Evolutionary conservation across 2,888 invertebrate genomes (phyloP), one percentile per base, ranked within the genome.

Genomic region (Mystacides longicornis): DNA sequence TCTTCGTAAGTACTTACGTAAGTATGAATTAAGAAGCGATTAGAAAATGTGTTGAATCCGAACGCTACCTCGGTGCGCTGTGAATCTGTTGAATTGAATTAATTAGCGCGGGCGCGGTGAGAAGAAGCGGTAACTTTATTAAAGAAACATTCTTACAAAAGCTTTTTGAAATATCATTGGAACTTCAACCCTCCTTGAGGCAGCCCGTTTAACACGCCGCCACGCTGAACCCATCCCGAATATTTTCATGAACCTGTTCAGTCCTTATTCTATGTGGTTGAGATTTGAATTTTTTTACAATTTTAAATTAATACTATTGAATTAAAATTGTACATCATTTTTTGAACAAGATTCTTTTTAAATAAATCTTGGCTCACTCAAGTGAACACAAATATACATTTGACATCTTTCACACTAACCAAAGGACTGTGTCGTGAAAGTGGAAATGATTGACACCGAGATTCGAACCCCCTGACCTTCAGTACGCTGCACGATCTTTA

Each of bases 81-180:
- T 48, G 23, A 48, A 48, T 48, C 48, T 20, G 48, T 23, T 48
- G 23, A 48, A 48, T 48, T 48, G 48, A 48, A 48, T 48, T 48
- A 48, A 48, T 48, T 48, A 48, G 14, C 5, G 16, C 43, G 43
- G 23, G 23, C 3, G 45, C 21, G 21, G 9, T 23, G 20, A 48
- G 48, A 48, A 48, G 18, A 48, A 11, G 48, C 48, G 48, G 21
- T 48, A 48, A 48, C 23, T 48, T 48, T 48, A 48, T 48, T 48
- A 48, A 48, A 48, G 48, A 48, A 48, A 48, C 48, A 48, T 48
- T 48, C 48, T 48, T 48, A 23, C 21, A 48, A 46, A 48, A 48
- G 48, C 48, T 48, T 48, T n/a, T 48, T 48, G 48, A 48, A 48
- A 48, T 48, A 23, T 48, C 48, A 48, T 48, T 48, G 48, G 23